Evolutionary conservation across 2,888 invertebrate species (phyloP), one percentile per base, ranked within the genome.

Genomic region (Psylliodes chrysocephalus): DNA sequence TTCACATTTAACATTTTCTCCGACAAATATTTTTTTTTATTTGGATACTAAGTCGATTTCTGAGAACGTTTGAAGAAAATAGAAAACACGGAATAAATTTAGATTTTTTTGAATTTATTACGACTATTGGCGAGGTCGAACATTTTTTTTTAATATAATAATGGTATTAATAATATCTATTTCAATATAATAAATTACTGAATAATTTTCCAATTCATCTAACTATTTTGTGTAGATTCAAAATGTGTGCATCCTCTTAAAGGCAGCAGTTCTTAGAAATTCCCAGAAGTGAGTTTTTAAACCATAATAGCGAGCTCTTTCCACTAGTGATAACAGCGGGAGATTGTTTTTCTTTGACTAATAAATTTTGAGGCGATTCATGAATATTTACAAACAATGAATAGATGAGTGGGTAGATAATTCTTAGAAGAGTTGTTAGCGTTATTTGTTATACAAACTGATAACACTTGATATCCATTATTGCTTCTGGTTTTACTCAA

Each of bases 361-460:
- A 70, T 72, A 72, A 71, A 70, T 69, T 70, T 63, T 30, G 49
- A 63, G 69, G 66, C 64, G 66, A 66, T 72, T 71, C 72, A 71
- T 72, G 72, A 72, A 72, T 72, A 72, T 70, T 70, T 70, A 70
- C 64, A 60, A 66, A 66, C 66, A 66, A 68, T 68, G 68, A 68
- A 68, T 68, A 66, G 68, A 68, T 66, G 38, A 68, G 66, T 55
- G 46, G 62, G 30, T 49, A 46, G 65, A 66, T 66, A 63, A 61
- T 60, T 63, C 33, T 19, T 35, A 30, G 55, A 60, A 64, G 51
- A 59, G 64, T 60, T 64, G 54, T 60, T 60, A 30, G 18, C 40
- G 55, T 40, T n/a, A 60, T 33, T 63, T 57, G 52, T 57, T 49
- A 18, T 49, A 40, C 47, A 49, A 59, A 59, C 49, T 49, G 59